Conservation (phyloP, 2,113 vertebrate genomes). For the Lontra canadensis region DNA sequence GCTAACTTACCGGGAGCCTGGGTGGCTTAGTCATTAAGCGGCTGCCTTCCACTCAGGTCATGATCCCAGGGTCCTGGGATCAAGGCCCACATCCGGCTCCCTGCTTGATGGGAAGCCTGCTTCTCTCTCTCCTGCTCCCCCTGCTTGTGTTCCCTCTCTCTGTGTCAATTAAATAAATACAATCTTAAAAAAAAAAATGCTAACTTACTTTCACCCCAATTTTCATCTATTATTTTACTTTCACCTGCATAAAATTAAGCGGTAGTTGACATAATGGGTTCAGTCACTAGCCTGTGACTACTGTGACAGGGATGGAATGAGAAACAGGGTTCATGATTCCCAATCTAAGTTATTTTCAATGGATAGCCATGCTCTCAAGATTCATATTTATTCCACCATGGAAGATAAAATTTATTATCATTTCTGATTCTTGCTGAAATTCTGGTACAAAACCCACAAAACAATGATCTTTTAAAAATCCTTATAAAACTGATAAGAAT, state of each 20-base stretch:
- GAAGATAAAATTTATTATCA: slow-evolving; percentile 8
- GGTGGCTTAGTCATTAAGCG: no score
- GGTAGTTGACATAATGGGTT: background rate
- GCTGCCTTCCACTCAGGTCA: no score
- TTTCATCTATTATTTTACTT: slow-evolving; percentile 44
- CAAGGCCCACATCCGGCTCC: no score
- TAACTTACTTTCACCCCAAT: background rate
- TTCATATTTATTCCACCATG: background rate
- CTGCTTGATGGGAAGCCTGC: no score
- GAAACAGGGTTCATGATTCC: background rate
- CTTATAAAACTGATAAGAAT: background rate
- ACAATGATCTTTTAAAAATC: background rate
- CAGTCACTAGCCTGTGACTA: background rate
- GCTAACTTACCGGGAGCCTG: background rate
- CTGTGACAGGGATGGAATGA: background rate
- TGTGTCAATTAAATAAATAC: no score
- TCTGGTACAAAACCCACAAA: background rate
- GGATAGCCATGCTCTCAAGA: background rate
- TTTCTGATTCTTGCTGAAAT: slow-evolving; percentile 21
- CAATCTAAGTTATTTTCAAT: background rate
- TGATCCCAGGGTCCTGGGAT: no score
- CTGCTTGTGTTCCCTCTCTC: no score
- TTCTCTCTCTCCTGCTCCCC: no score
- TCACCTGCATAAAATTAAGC: background rate
- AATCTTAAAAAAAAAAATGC: no score